Evolutionary conservation across 2,888 invertebrate genomes (phyloP), one percentile per base, ranked within the genome.

Genomic region (Gonocerus acuteangulatus): DNA sequence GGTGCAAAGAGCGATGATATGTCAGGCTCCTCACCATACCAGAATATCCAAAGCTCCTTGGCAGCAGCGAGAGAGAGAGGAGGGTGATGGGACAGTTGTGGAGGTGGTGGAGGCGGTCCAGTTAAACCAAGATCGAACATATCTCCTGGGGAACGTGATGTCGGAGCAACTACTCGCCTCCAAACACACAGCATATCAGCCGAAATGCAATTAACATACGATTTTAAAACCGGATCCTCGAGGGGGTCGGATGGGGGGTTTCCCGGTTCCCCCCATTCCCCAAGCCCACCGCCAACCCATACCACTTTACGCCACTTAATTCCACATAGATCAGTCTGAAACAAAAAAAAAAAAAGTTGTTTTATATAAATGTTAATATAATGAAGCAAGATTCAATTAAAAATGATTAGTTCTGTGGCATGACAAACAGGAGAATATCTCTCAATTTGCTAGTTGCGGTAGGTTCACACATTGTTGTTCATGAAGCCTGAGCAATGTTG

Each of bases 1-100:
- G 87, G 85, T 64, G 89, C 85, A 70, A 93, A 87, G 71, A 93
- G 80, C 64, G 87, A 86, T 71, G 82, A 83, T 67, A 94, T 82
- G 77, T 93, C 91, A 61, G 94, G 94, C 76, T 94, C 93, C 75
- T 95, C 95, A 72, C 95, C 95, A 79, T 97, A 99, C 97, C 97
- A 99, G 80, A 99, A 99, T 76, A 99, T 90, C 97, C 97, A 99
- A 65, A 99, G 83, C 77, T 99, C 97, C 80, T 96, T 97, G 75
- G 90, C 86, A 72, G 89, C 87, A 74, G 86, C 84, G 70, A 90
- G 80, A 70, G 88, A 87, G 71, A 90, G 82, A 68, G 89, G 88
- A 73, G 86, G 87, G 62, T 69, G 70, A 47, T 69, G 65, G 61
- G 68, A 68, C 72, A 84, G 84, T 69, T 78, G 78, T 75, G 75